Base-by-base conservation (phyloP, 2,113 vertebrate genomes). In the Phyllostomus discolor region DNA sequence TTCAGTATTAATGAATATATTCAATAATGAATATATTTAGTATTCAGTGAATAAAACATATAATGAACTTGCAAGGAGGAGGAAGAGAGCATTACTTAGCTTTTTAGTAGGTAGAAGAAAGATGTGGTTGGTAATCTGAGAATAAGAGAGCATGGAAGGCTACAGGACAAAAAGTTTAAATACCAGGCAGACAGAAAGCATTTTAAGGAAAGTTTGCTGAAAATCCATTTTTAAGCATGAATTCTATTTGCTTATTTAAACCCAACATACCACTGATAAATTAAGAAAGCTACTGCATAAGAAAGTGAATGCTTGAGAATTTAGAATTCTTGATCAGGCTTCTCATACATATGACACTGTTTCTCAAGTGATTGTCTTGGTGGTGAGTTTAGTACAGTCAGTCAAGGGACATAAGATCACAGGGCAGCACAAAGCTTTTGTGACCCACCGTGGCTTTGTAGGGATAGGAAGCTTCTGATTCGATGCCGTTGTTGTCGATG, bases 391-490 rank as follows among this genome's bases (percentile, higher is more conserved):
- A 50, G 38, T 11, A 50, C 0, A 28, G 33, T 43, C 52, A 52
- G 73, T 82, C 62, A 82, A 69, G 11, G 43, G 17, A 31, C 41
- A 62, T 35, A n/a, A 79, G 41, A 46, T 70, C 75, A 59, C 11
- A 24, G 14, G 31, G 43, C 8, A 67, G 72, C 57, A 50, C 28
- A 19, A 31, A 64, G 57, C 10, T 28, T n/a, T 84, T 70, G 64
- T 31, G 67, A 93, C 98, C 75, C 10, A 99, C 99, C 99, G 93
- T 54, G 12, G 98, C 98, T 38, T 97, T 98, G 94, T 99, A 99
- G 28, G 99, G 99, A 35, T 99, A 99, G 81, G 95, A 98, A 0
- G 41, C 80, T 0, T 99, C 99, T 0, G 99, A 99, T 89, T 99
- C 99, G 0, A 99, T 99, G 52, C 99, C 99, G 0, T 96, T 19